These are phyloP conservation scores for Pycnonotus jocosus DNA, from an alignment of 2,113 vertebrate genomes.

Conservation along the genomic window DNA sequence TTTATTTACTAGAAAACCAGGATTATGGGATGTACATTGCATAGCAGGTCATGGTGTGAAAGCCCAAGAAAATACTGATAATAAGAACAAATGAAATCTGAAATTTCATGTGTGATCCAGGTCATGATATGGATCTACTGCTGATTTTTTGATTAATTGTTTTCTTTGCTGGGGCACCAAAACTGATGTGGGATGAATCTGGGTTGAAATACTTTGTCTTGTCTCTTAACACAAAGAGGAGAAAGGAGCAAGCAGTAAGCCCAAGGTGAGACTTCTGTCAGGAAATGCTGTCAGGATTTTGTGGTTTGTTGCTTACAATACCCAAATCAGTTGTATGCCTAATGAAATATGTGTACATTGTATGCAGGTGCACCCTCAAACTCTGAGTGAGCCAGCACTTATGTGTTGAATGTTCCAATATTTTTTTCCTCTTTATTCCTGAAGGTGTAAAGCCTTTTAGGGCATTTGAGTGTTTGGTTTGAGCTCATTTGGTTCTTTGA, in stretches of 20 bases:
- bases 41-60: accelerated
- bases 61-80: neutral
- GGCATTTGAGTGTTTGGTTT: neutral
- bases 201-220: neutral
- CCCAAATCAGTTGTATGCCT: neutral
- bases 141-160: accelerated
- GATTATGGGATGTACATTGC: neutral
- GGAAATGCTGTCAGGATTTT: neutral
- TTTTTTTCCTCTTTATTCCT: neutral
- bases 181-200: neutral
- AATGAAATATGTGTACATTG: neutral
- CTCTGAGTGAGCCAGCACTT: neutral
- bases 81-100: neutral
- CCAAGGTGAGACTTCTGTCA: neutral
- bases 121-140: neutral
- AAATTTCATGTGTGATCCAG: neutral
- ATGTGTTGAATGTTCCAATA: neutral
- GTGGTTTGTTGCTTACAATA: neutral
- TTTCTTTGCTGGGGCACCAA: neutral
- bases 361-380: neutral
- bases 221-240: neutral
- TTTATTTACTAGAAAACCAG: neutral
- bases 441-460: neutral
- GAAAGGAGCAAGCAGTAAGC: neutral
- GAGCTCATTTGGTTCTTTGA: neutral